Percentiles rank a stretch among this genome's conserved stretches.
phyloP scores from a whole-genome alignment of 2,888 invertebrate species.

The Abrostola triplasia region DNA sequence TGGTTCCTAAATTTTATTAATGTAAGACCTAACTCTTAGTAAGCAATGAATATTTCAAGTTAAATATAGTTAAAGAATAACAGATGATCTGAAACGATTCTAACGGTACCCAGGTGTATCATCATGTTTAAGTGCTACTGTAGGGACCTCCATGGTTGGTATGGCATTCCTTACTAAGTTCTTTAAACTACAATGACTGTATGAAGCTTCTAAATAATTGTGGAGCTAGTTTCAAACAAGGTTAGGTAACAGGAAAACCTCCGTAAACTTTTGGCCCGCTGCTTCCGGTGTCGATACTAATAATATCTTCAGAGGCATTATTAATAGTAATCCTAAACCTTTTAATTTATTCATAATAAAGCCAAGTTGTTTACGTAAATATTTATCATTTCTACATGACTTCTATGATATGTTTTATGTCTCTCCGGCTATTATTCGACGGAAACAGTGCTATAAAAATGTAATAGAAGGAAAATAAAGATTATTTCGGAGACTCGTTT shows the following conservation, averaged over 20 bases:
- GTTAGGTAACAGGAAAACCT: slow-evolving; percentile 54
- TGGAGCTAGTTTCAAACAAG: slow-evolving; percentile 20
- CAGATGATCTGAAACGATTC: too few relatives aligned
- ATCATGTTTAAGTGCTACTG: too few relatives aligned
- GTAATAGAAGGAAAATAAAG: background rate
- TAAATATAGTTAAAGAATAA: too few relatives aligned
- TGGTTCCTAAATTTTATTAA: too few relatives aligned
- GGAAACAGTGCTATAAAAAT: background rate
- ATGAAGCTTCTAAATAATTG: slow-evolving; percentile 5
- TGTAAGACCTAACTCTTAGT: too few relatives aligned
- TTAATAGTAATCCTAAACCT: slow-evolving; percentile 29
- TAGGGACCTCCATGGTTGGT: too few relatives aligned
- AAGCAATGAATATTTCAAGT: too few relatives aligned
- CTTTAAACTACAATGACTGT: background rate
- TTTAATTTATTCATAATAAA: slow-evolving; percentile 52
- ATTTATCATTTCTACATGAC: slow-evolving; percentile 26
- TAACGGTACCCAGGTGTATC: too few relatives aligned
- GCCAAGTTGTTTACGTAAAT: slow-evolving; percentile 20
- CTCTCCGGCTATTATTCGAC: background rate
- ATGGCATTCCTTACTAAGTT: background rate
- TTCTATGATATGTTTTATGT: slow-evolving; percentile 5
- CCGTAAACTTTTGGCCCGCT: slow-evolving; percentile 41
- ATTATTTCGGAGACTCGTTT: too few relatives aligned
- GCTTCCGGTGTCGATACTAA: slow-evolving; percentile 52
- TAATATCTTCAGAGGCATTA: slow-evolving; percentile 39